Evolutionary conservation across 2,888 invertebrate species (phyloP).

Genomic region (Linnaemya vulpina): DNA sequence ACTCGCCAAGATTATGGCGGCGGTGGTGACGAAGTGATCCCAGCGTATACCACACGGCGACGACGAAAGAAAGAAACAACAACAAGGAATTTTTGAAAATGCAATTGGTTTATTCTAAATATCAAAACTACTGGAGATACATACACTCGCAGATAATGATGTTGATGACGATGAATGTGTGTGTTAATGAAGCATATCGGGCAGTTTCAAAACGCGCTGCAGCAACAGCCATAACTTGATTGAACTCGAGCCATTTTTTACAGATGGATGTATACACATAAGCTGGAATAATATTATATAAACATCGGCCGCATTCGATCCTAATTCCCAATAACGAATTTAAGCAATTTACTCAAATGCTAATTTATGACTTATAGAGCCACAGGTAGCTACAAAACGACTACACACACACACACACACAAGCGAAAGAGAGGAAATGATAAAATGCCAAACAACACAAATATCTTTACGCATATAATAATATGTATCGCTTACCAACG

Average conservation of each 20-base stretch:
- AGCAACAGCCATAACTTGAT: slow-evolving; percentile 57
- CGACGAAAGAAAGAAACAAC: slow-evolving; percentile 61
- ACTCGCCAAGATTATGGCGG: slow-evolving; percentile 50
- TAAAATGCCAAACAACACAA: slow-evolving; percentile 57
- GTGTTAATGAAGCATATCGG: slow-evolving; percentile 66
- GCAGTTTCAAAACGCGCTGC: slow-evolving; percentile 73
- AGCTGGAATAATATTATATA: slow-evolving; percentile 71
- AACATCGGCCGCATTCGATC: slow-evolving; percentile 77
- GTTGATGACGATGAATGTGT: slow-evolving; percentile 40
- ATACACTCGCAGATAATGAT: slow-evolving; percentile 30
- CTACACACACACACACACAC: slow-evolving; percentile 28
- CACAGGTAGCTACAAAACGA: slow-evolving; percentile 78
- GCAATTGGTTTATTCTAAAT: slow-evolving; percentile 63
- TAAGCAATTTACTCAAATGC: slow-evolving; percentile 82
- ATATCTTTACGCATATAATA: slow-evolving; percentile 17
- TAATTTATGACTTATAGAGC: slow-evolving; percentile 82
- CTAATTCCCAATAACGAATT: slow-evolving; percentile 82
- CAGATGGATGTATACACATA: background rate
- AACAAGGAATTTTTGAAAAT: slow-evolving; percentile 63
- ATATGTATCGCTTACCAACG: slow-evolving; percentile 4
- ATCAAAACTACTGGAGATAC: slow-evolving; percentile 57
- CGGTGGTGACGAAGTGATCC: slow-evolving; percentile 32
- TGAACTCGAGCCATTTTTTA: slow-evolving; percentile 50
- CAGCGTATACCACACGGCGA: slow-evolving; percentile 49
- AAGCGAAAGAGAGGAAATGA: slow-evolving; percentile 56